Percentiles rank a stretch among this genome's conserved stretches.
phyloP scores from a whole-genome alignment of 2,888 invertebrate genomes.

The Synanthedon formicaeformis region DNA sequence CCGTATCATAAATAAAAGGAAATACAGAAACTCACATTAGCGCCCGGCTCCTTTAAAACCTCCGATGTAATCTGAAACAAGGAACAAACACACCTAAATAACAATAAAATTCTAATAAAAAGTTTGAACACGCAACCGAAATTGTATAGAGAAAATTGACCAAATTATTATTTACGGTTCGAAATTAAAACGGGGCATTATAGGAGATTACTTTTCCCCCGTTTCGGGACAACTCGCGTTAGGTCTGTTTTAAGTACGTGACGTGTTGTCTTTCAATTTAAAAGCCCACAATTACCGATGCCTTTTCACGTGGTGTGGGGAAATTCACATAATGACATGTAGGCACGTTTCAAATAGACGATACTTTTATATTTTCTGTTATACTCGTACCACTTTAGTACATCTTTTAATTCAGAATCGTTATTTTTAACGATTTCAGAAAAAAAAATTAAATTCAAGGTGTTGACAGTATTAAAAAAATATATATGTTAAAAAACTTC shows the following conservation, averaged over 20 bases:
- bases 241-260: conserved; percentile 21
- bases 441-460: too few species aligned
- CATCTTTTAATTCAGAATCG: too few species aligned
- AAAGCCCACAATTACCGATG: conserved; percentile 4
- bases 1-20: conserved; percentile 50
- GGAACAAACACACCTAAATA: conserved; percentile 71
- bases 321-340: background rate
- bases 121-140: conserved; percentile 67
- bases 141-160: conserved; percentile 64
- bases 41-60: conserved; percentile 63
- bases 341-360: background rate
- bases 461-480: too few species aligned
- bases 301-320: background rate
- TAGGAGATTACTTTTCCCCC: conserved; percentile 53
- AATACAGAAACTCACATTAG: conserved; percentile 68
- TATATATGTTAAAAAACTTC: too few species aligned
- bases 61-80: conserved; percentile 69
- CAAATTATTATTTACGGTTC: conserved; percentile 68
- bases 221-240: conserved; percentile 40
- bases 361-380: too few species aligned
- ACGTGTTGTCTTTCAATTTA: conserved; percentile 18
- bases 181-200: conserved; percentile 64
- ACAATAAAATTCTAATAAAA: conserved; percentile 71
- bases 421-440: too few species aligned
- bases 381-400: too few species aligned